Evolutionary conservation across 2,888 invertebrate genomes (phyloP).

Genomic region (Drosophila peninsularis): DNA sequence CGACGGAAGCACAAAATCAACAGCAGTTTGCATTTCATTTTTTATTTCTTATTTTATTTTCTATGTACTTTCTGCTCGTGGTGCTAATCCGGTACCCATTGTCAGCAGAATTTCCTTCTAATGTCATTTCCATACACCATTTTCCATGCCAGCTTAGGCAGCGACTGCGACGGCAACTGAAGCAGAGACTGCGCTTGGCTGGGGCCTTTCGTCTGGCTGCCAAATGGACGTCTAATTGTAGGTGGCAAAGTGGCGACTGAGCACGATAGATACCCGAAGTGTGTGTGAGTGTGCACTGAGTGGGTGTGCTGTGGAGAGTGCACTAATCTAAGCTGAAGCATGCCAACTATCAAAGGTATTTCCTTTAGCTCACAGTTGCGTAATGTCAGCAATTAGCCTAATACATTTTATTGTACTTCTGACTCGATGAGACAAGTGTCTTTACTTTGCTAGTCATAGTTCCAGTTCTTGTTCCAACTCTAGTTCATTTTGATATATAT

Average conservation of each 20-base stretch:
- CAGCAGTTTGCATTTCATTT: slow-evolving; percentile 33
- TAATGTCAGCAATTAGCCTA: slow-evolving; percentile 18
- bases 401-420: slow-evolving; percentile 11
- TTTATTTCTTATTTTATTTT: slow-evolving; percentile 14
- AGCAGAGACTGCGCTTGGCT: slow-evolving; percentile 22
- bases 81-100: slow-evolving; percentile 72
- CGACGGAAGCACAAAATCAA: slow-evolving; percentile 37
- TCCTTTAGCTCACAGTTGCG: slow-evolving; percentile 32
- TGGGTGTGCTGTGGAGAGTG: not conserved
- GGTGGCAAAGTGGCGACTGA: slow-evolving; percentile 35
- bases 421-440: slow-evolving; percentile 22
- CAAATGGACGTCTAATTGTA: slow-evolving; percentile 60
- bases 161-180: slow-evolving; percentile 2
- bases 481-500: not conserved
- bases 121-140: slow-evolving; percentile 63
- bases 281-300: not conserved
- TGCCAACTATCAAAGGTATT: slow-evolving; percentile 37
- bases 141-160: slow-evolving; percentile 43
- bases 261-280: not conserved
- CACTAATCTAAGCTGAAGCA: slow-evolving; percentile 38
- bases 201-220: slow-evolving; percentile 45
- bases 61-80: slow-evolving; percentile 43
- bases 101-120: slow-evolving; percentile 71
- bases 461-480: not conserved
- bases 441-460: not conserved